These are phyloP conservation scores for Parapristionchus giblindavisi DNA, from an alignment of 2,888 invertebrate genomes.

Conservation along the genomic window DNA sequence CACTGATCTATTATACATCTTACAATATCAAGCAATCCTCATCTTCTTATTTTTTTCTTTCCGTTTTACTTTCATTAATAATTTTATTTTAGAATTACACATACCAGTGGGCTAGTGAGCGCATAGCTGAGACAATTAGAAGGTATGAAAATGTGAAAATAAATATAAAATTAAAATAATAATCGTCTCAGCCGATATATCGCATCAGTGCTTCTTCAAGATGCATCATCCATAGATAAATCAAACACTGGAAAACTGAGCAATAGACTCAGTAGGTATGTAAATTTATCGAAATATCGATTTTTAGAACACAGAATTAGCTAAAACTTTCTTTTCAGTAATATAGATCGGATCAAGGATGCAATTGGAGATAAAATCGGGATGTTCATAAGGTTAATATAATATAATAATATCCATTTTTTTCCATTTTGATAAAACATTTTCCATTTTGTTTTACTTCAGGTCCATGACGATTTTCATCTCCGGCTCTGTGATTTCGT, in stretches of 20 bases:
- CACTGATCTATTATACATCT: background rate
- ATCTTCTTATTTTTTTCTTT: too few relatives aligned
- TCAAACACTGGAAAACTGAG: constrained; percentile 24
- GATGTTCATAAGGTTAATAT: background rate
- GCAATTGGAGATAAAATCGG: constrained; percentile 26
- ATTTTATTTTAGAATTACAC: background rate
- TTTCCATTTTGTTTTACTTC: too few relatives aligned
- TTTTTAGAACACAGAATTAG: too few relatives aligned
- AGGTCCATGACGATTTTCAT: constrained; percentile 14
- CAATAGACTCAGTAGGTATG: constrained; percentile 20
- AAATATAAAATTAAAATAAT: too few relatives aligned
- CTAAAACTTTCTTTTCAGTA: too few relatives aligned
- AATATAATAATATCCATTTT: too few relatives aligned
- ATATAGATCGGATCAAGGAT: constrained; percentile 19
- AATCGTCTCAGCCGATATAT: background rate
- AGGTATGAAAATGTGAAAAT: background rate
- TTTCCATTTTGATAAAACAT: too few relatives aligned
- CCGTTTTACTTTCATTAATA: too few relatives aligned
- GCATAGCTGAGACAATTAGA: constrained; percentile 17
- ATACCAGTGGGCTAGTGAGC: constrained; percentile 11
- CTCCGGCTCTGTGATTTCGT: background rate
- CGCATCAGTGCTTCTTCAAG: constrained; percentile 20
- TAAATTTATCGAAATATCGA: background rate
- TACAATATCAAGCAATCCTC: background rate
- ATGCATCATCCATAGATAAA: constrained; percentile 1